Conservation (phyloP, 2,888 invertebrate genomes). For the Callyntrura guangdongensis region DNA sequence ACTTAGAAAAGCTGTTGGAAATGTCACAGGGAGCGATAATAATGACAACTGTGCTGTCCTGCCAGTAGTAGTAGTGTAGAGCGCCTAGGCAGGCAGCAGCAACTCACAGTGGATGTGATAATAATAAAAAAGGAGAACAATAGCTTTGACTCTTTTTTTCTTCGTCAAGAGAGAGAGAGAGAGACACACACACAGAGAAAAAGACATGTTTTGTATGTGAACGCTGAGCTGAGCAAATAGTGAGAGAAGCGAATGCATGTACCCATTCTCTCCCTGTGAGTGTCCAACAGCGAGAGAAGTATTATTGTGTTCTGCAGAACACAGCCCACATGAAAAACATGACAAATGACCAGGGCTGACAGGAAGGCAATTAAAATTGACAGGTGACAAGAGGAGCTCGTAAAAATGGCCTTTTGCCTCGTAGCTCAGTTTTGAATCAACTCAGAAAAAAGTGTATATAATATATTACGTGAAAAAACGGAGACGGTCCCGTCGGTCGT, state of each 20-base stretch:
- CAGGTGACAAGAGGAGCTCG: slow-evolving; percentile 74
- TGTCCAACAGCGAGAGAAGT: slow-evolving; percentile 34
- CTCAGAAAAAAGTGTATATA: slow-evolving; percentile 7
- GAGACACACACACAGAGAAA: too few species aligned
- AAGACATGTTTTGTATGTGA: slow-evolving; percentile 25
- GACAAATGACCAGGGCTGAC: slow-evolving; percentile 69
- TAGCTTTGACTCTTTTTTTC: slow-evolving; percentile 21
- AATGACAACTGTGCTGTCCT: slow-evolving; percentile 51
- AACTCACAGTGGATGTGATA: neutral
- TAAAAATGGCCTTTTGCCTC: slow-evolving; percentile 50
- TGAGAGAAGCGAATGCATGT: too few species aligned
- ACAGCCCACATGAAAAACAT: slow-evolving; percentile 59
- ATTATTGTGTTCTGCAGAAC: slow-evolving; percentile 16
- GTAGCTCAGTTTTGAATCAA: slow-evolving; percentile 14
- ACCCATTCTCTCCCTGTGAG: neutral
- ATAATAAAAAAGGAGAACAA: slow-evolving; percentile 42
- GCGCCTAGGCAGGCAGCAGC: neutral
- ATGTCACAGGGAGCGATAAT: slow-evolving; percentile 56
- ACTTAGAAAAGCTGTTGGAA: slow-evolving; percentile 50
- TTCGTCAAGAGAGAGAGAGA: neutral
- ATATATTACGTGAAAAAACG: too few species aligned
- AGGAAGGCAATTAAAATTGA: slow-evolving; percentile 75
- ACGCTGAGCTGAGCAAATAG: slow-evolving; percentile 29
- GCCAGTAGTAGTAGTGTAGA: too few species aligned
- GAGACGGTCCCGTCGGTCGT: too few species aligned